Percentiles rank a stretch among this genome's conserved stretches.
Conservation (phyloP, 2,888 invertebrate species). For the Meiosimyza platycephala region DNA sequence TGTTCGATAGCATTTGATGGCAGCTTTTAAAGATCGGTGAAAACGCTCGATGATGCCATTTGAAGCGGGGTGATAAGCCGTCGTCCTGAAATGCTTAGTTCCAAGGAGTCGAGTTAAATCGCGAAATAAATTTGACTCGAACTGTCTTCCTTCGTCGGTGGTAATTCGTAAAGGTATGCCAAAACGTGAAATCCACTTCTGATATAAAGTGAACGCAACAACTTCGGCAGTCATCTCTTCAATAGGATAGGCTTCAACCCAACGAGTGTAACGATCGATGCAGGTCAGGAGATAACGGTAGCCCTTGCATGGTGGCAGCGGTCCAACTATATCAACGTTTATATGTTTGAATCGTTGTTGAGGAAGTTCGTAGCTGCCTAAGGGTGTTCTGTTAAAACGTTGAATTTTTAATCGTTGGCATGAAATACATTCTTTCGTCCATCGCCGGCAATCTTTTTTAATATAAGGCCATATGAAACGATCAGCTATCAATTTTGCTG, state of each 20-base stretch:
- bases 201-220: too few relatives aligned
- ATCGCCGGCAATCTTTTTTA: neutral
- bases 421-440: too few relatives aligned
- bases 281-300: neutral
- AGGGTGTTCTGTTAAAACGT: neutral
- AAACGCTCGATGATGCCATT: slow-evolving; percentile 43
- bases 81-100: slow-evolving; percentile 28
- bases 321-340: neutral
- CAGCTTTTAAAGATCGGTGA: slow-evolving; percentile 40
- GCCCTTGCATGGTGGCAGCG: neutral
- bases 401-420: too few relatives aligned
- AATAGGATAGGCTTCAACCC: too few relatives aligned
- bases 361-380: neutral
- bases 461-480: too few relatives aligned
- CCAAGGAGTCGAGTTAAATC: neutral
- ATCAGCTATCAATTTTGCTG: too few relatives aligned
- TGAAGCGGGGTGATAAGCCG: slow-evolving; percentile 38
- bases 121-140: too few relatives aligned
- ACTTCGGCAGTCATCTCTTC: too few relatives aligned
- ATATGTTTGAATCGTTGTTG: neutral
- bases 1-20: slow-evolving; percentile 34
- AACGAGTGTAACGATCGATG: too few relatives aligned
- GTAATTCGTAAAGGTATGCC: too few relatives aligned
- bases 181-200: too few relatives aligned
- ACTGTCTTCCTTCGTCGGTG: too few relatives aligned